Evolutionary conservation across 2,888 invertebrate genomes (phyloP), one percentile per base, ranked within the genome.

Genomic region (Lordiphosa andalusiaca): DNA sequence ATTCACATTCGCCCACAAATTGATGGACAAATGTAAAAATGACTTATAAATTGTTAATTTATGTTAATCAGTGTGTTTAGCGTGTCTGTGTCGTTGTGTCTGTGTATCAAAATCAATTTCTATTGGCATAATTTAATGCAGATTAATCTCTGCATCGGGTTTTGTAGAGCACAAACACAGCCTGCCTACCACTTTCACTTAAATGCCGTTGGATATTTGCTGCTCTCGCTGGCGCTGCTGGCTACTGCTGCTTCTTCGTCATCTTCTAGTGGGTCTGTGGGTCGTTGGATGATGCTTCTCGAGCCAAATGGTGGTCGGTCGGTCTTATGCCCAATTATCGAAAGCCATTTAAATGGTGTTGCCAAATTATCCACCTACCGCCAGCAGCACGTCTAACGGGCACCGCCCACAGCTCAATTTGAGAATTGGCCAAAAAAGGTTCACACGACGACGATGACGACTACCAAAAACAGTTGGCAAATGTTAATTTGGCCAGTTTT

Each of bases 341-440:
- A 66, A 53, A 52, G 50, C 44, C 52, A 37, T 67, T 71, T 67
- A 36, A 30, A 35, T 40, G 71, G 53, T 44, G 58, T 57, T 72
- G 68, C 83, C 83, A 82, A 77, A 64, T 77, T 83, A 42, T 10
- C 6, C 41, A 10, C 21, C 55, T 51, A 47, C 66, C 53, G 42
- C 54, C 59, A n/a, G n/a, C n/a, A n/a, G n/a, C n/a, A n/a, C n/a
- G n/a, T 53, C 66, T 7, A 42, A 50, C 53, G 52, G 68, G 57
- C 75, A 78, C 74, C 74, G 60, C 67, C 69, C 66, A 56, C 10
- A 39, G 19, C 60, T 58, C 52, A 44, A 54, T 50, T 63, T 63
- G 63, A 56, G 67, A 59, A 54, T 71, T 72, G 72, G 67, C 69
- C 67, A 78, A 78, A 69, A 65, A 44, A 63, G 67, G 59, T 73